Base-by-base conservation (phyloP, 2,797 vertebrate species). In the Platyrinchus mystaceus region DNA sequence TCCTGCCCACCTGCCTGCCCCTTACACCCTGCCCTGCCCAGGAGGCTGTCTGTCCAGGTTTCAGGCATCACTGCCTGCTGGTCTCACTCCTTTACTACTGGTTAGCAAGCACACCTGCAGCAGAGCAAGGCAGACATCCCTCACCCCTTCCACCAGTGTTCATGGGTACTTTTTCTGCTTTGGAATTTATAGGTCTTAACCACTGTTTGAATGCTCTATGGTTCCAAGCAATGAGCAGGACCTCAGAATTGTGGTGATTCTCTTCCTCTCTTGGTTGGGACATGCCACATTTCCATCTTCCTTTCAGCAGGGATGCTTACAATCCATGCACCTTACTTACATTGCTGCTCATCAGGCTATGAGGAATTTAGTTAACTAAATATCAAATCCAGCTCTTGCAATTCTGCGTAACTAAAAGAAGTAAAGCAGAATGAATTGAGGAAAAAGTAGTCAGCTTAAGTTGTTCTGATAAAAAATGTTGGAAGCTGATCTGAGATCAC, bases 71-170 rank as follows among this genome's bases (percentile, higher is more conserved):
- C 68, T 86, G 55, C 13, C 41, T 43, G 5, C 22, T 43, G 32
- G n/a, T 12, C 21, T 28, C 17, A 5, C 30, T 60, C 15, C 27
- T 55, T 86, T 56, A 5, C 17, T 2, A 0, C 8, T 3, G 6
- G 4, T 17, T 64, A 22, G 7, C 26, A 44, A 70, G 44, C 20
- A n/a, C 28, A 19, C 6, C 20, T 28, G 32, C 78, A 58, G 66
- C n/a, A 50, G 44, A 81, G 21, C 2, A 19, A 28, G 28, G 1
- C 18, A n/a, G n/a, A 21, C 0, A 0, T 43, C 19, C 60, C 23
- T 58, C 60, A 44, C 2, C 34, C 46, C 23, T 46, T 41, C 28
- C n/a, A 41, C 15, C 1, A 2, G 12, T 6, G 14, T 20, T 56
- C 16, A 5, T 39, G 1, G 0, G n/a, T n/a, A n/a, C n/a, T 71